Base-by-base conservation (phyloP, 2,797 vertebrate genomes). In the Halcyon leucocephala region DNA sequence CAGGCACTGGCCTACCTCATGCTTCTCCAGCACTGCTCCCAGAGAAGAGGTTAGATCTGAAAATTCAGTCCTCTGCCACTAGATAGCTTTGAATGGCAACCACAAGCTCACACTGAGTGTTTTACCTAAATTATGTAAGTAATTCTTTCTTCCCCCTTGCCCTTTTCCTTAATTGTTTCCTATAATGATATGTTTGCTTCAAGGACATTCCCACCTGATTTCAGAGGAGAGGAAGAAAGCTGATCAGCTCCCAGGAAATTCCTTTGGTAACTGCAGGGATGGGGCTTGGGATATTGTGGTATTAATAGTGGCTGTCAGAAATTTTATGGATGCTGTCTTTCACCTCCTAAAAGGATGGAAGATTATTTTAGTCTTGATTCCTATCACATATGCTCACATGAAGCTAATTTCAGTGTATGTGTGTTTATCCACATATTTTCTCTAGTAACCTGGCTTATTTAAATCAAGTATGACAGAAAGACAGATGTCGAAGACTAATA, bases 241-340 rank as follows among this genome's bases (percentile, higher is more conserved):
- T 81, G 71, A 95, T 93, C 76, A 79, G 49, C 54, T 90, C 89
- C 49, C 87, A 93, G 87, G 93, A 97, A 94, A 93, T 95, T 90
- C 88, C 71, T 83, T 74, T 78, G 72, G 33, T 91, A 46, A 55
- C 37, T 83, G 39, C 64, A 87, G 49, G 28, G 25, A 13, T 11
- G 57, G 52, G 37, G 4, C 44, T 81, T 72, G 37, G 74, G 87
- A 86, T 88, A 49, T 0, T 82, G 71, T 95, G 84, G 14, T 93
- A 92, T 97, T 96, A 93, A 90, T 95, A 82, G 90, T 6, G 90
- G 44, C 37, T 91, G 6, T 95, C 48, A 82, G 71, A 84, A 70
- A 93, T 74, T 95, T 96, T 78, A 81, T 25, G 66, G 33, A 64
- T 92, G 37, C 28, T 87, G 42, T 62, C 39, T 52, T 90, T 90